Evolutionary conservation across 2,797 vertebrate genomes (phyloP).

Genomic region (Vultur gryphus): DNA sequence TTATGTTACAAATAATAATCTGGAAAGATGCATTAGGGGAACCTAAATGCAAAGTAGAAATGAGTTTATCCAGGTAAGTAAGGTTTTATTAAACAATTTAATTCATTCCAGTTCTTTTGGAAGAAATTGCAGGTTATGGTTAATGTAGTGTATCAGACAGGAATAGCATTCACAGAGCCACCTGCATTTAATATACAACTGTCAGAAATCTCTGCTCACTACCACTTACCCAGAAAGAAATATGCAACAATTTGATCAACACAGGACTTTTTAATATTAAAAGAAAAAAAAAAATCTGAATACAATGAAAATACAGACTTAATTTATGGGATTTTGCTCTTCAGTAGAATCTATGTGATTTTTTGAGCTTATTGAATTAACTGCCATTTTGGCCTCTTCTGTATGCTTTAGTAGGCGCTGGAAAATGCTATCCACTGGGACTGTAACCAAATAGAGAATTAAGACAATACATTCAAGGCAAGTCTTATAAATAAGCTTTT

Average conservation of each 20-base stretch:
- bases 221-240: constrained; percentile 66
- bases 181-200: constrained; percentile 80
- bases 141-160: constrained; percentile 78
- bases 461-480: constrained; percentile 10
- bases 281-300: not conserved
- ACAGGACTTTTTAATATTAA: constrained; percentile 26
- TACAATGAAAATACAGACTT: constrained; percentile 27
- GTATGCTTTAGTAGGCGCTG: not conserved
- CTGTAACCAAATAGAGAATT: not conserved
- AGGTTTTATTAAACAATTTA: constrained; percentile 80
- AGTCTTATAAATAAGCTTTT: constrained; percentile 1
- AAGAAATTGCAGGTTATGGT: constrained; percentile 76
- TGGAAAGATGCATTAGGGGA: constrained; percentile 68
- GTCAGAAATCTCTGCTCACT: constrained; percentile 72
- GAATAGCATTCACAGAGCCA: constrained; percentile 70
- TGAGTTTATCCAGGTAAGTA: constrained; percentile 77
- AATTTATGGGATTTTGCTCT: not conserved
- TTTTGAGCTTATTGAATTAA: not conserved
- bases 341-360: not conserved
- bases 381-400: not conserved
- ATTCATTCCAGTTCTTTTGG: constrained; percentile 80
- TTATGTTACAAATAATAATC: constrained; percentile 62
- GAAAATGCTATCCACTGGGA: constrained; percentile 18
- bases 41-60: constrained; percentile 70
- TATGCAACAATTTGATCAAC: constrained; percentile 57